A percentile compares a stretch with the other conserved stretches of the same genome.
phyloP scores from a whole-genome alignment of 2,113 vertebrate genomes.

The Tetrax tetrax region DNA sequence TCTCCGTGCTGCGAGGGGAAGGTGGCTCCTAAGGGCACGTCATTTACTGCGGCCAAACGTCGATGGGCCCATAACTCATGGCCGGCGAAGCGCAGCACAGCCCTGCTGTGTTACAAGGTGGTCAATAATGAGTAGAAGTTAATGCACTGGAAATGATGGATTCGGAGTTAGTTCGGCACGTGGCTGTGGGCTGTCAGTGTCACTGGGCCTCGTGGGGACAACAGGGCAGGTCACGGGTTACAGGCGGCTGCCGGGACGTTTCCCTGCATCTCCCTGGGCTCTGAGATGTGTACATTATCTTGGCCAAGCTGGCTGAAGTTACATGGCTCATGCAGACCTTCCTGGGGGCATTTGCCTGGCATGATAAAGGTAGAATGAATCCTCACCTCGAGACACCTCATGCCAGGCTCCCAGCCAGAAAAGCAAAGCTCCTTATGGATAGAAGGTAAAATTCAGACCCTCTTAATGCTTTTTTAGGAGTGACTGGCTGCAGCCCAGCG shows the following conservation, averaged over 20 bases:
- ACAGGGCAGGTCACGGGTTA: background rate
- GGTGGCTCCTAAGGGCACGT: background rate
- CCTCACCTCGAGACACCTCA: background rate
- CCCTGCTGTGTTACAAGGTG: background rate
- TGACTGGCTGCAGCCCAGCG: background rate
- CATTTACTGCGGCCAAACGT: background rate
- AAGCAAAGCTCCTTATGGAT: background rate
- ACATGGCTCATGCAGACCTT: background rate
- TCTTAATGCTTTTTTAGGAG: background rate
- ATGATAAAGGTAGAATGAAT: background rate
- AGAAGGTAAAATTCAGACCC: background rate
- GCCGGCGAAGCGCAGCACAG: background rate
- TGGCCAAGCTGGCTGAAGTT: background rate
- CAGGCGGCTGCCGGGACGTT: background rate
- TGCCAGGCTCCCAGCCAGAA: background rate
- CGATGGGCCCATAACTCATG: constrained; percentile 13
- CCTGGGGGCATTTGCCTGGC: background rate
- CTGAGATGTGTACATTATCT: background rate
- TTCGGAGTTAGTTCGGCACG: background rate
- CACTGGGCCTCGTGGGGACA: background rate
- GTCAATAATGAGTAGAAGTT: constrained; percentile 47
- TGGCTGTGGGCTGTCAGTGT: background rate
- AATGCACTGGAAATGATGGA: constrained; percentile 31
- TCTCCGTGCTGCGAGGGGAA: background rate
- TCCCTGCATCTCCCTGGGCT: background rate